phyloP scores from a whole-genome alignment of 2,888 invertebrate species.

The Adelognathus sp. region DNA sequence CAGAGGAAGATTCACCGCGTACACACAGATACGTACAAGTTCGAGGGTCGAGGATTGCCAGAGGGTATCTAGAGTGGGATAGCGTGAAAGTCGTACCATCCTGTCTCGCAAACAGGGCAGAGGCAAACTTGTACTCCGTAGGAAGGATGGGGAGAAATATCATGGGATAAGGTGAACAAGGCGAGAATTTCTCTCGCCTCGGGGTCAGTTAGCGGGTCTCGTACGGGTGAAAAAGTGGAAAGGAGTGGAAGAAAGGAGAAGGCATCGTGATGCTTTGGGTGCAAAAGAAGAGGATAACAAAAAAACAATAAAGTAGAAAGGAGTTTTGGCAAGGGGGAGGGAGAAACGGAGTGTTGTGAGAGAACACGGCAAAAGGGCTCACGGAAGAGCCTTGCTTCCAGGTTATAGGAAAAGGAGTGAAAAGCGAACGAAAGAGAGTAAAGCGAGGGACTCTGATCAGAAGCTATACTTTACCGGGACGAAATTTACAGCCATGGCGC shows the following conservation, averaged over 20 bases:
- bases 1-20: slow-evolving; percentile 14
- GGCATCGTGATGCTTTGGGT: slow-evolving; percentile 23
- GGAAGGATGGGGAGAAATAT: not conserved
- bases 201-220: slow-evolving; percentile 61
- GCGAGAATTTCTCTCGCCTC: slow-evolving; percentile 59
- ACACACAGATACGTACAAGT: slow-evolving; percentile 31
- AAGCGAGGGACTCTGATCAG: slow-evolving; percentile 6
- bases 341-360: not conserved
- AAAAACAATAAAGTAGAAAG: slow-evolving; percentile 3
- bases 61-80: slow-evolving; percentile 21
- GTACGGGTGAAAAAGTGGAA: slow-evolving; percentile 55
- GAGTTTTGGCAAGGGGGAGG: not conserved
- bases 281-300: too few species aligned
- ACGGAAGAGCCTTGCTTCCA: not conserved
- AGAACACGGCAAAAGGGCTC: not conserved
- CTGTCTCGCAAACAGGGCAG: slow-evolving; percentile 34
- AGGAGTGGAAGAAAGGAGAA: slow-evolving; percentile 21
- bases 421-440: not conserved
- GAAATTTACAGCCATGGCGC: not conserved
- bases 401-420: not conserved
- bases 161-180: not conserved
- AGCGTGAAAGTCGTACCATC: slow-evolving; percentile 20
- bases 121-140: slow-evolving; percentile 38
- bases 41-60: slow-evolving; percentile 50
- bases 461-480: slow-evolving; percentile 14